phyloP scores from a whole-genome alignment of 2,797 vertebrate genomes.

The Brotula barbata region DNA sequence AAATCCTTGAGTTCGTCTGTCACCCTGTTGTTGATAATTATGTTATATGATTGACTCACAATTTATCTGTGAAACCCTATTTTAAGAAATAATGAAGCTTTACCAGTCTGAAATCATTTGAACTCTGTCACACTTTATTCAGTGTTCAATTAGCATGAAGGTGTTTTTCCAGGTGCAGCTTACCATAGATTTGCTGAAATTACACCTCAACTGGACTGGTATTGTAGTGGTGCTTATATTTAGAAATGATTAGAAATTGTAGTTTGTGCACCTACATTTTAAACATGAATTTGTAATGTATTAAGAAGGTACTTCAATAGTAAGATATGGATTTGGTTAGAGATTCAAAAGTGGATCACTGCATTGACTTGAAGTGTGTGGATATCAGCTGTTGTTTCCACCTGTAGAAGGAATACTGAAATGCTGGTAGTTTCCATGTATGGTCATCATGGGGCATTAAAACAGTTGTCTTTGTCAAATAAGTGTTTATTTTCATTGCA shows the following conservation, averaged over 20 bases:
- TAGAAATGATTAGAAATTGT: too few relatives aligned
- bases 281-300: too few relatives aligned
- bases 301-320: too few relatives aligned
- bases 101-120: background rate
- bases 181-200: background rate
- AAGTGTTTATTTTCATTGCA: background rate
- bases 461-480: too few relatives aligned
- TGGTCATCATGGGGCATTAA: too few relatives aligned
- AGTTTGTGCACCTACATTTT: too few relatives aligned
- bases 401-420: background rate
- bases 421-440: background rate
- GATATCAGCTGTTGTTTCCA: too few relatives aligned
- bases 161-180: background rate
- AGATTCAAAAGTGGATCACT: too few relatives aligned
- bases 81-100: background rate
- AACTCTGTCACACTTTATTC: slow-evolving; percentile 9
- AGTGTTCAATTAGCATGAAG: background rate
- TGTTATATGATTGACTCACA: background rate
- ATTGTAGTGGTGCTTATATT: background rate
- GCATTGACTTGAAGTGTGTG: too few relatives aligned
- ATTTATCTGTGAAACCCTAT: background rate
- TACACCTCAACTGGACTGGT: background rate
- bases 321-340: too few relatives aligned
- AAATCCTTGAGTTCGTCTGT: slow-evolving; percentile 7
- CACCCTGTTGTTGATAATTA: background rate